Conservation (phyloP, 2,113 vertebrate species). For the Bujurquina vittata region DNA sequence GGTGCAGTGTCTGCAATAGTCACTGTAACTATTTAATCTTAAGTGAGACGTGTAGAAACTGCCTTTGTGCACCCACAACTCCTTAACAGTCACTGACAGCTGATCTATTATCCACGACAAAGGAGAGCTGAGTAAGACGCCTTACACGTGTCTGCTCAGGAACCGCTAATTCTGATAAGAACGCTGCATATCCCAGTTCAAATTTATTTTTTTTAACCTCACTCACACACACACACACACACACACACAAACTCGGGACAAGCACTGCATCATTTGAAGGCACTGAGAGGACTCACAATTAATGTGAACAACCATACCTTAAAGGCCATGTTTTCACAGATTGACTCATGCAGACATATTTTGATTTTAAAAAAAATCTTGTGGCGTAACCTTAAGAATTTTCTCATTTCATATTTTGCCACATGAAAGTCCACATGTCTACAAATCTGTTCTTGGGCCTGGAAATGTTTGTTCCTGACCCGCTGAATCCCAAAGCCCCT, state of each 20-base stretch:
- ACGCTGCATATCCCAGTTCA: background rate
- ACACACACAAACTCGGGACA: background rate
- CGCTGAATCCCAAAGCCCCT: constrained; percentile 9
- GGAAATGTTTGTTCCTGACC: constrained; percentile 18
- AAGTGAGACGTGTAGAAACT: background rate
- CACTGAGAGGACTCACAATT: background rate
- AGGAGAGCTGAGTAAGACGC: constrained; percentile 49
- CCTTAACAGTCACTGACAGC: background rate
- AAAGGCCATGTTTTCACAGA: background rate
- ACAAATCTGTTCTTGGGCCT: constrained; percentile 12
- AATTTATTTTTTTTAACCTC: background rate
- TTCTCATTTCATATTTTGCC: background rate
- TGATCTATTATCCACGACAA: background rate
- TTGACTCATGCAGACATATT: background rate
- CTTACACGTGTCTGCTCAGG: constrained; percentile 29
- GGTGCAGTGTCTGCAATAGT: background rate
- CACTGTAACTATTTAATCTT: background rate
- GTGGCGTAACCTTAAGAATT: background rate
- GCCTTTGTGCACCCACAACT: background rate
- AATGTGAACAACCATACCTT: background rate
- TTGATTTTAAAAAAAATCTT: background rate
- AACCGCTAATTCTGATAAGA: constrained; percentile 30
- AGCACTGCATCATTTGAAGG: background rate
- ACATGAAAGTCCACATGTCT: background rate
- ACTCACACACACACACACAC: background rate